These are phyloP conservation scores for Eristalis pertinax DNA, from an alignment of 2,888 invertebrate genomes.

Conservation along the genomic window DNA sequence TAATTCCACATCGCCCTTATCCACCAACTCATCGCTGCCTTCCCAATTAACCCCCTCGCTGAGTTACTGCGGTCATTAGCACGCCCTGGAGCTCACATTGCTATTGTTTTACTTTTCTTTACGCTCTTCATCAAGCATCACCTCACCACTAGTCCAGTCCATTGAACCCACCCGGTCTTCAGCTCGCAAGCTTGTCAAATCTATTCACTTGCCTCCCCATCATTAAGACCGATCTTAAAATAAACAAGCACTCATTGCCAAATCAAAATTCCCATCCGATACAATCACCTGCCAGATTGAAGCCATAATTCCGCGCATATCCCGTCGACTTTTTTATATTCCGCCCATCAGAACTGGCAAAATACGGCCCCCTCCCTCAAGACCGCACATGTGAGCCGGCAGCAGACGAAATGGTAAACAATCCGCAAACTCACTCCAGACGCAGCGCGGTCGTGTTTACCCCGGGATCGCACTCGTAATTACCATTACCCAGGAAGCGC, in stretches of 20 bases:
- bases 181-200: neutral
- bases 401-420: neutral
- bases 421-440: neutral
- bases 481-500: conserved; percentile 11
- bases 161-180: neutral
- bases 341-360: neutral
- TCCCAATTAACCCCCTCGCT: neutral
- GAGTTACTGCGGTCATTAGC: neutral
- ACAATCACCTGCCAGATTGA: conserved; percentile 28
- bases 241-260: neutral
- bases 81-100: neutral
- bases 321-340: conserved; percentile 1
- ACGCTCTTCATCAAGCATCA: neutral
- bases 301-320: neutral
- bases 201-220: neutral
- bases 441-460: neutral
- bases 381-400: neutral
- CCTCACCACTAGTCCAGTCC: neutral
- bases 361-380: neutral
- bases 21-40: neutral
- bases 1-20: too few species aligned
- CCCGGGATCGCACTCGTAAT: conserved; percentile 4
- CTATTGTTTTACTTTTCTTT: neutral
- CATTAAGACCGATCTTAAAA: neutral
- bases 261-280: conserved; percentile 26